phyloP scores from a whole-genome alignment of 2,113 vertebrate species.

The Esox niger region DNA sequence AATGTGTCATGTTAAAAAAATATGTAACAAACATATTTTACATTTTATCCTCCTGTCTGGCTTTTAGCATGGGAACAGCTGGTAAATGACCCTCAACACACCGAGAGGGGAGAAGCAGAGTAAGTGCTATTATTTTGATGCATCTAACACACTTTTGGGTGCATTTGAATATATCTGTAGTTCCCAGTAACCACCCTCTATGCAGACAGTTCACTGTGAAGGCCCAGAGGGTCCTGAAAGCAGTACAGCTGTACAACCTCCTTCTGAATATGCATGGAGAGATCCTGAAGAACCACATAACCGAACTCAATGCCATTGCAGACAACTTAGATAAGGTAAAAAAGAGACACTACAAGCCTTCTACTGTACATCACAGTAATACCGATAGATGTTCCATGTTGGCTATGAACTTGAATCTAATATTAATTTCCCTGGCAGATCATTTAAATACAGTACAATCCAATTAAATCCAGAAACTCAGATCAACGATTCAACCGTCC shows the following conservation, averaged over 20 bases:
- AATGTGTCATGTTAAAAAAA: no score
- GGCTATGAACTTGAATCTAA: not conserved
- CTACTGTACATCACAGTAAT: not conserved
- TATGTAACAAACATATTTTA: no score
- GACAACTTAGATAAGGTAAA: constrained; percentile 30
- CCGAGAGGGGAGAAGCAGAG: not conserved
- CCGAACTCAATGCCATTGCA: constrained; percentile 35
- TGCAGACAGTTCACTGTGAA: constrained; percentile 20
- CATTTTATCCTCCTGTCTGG: not conserved
- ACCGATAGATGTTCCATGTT: not conserved
- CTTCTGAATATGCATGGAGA: constrained; percentile 8
- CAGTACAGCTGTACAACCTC: constrained; percentile 17
- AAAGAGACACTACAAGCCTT: not conserved
- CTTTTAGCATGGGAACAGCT: constrained; percentile 35
- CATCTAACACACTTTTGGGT: no score
- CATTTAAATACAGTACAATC: not conserved
- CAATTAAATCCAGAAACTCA: not conserved
- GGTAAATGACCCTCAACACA: not conserved
- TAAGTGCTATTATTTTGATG: constrained; percentile 19
- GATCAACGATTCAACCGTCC: no score
- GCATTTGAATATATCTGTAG: no score
- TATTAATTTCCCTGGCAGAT: not conserved
- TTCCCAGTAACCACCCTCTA: no score
- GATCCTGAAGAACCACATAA: constrained; percentile 22
- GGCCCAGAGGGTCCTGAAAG: constrained; percentile 27